Conservation (phyloP, 2,888 invertebrate species). For the Tuta absoluta region DNA sequence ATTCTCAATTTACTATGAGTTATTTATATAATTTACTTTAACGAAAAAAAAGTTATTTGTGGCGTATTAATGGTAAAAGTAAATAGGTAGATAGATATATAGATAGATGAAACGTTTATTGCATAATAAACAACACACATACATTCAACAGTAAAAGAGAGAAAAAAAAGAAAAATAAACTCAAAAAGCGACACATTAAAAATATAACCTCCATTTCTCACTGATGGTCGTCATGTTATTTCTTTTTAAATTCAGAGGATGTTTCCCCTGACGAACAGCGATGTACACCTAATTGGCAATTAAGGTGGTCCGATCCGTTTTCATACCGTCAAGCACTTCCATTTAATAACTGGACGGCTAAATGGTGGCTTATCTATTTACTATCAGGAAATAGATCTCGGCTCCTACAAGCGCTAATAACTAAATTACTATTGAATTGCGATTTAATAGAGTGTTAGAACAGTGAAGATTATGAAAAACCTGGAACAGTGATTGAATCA, state of each 20-base stretch:
- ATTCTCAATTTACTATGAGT: too few species aligned
- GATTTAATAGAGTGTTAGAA: background rate
- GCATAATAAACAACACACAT: too few species aligned
- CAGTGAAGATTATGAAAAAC: too few species aligned
- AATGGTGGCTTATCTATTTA: background rate
- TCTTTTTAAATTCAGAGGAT: background rate
- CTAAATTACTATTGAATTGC: background rate
- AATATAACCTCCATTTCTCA: background rate
- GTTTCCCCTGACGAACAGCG: background rate
- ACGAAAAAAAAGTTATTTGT: too few species aligned
- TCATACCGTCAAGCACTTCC: slow-evolving; percentile 37
- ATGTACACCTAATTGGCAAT: slow-evolving; percentile 56
- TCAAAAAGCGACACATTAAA: background rate
- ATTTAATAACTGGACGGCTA: slow-evolving; percentile 12
- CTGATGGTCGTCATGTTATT: background rate
- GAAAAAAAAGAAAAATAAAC: too few species aligned
- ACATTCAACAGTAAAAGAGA: too few species aligned
- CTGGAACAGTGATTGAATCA: too few species aligned
- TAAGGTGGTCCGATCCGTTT: slow-evolving; percentile 43
- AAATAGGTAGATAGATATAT: too few species aligned
- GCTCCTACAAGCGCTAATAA: background rate
- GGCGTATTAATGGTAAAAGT: too few species aligned
- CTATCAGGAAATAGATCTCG: background rate
- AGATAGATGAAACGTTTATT: too few species aligned
- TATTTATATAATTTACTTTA: too few species aligned